Conservation (phyloP, 2,888 invertebrate genomes). For the Hyposoter dolosus region DNA sequence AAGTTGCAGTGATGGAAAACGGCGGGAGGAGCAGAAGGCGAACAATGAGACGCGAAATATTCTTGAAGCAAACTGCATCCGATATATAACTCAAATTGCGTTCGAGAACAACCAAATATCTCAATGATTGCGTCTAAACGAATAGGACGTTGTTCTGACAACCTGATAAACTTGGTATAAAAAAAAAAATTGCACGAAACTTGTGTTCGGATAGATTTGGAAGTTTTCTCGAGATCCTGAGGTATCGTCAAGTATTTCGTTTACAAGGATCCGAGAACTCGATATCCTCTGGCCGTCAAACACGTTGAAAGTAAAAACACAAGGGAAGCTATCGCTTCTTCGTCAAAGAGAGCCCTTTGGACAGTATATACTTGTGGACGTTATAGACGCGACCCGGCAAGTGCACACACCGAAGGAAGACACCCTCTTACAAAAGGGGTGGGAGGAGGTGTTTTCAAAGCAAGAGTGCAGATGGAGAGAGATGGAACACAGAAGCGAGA, state of each 20-base stretch:
- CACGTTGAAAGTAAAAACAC: constrained; percentile 40
- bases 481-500: constrained; percentile 37
- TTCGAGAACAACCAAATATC: background rate
- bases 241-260: background rate
- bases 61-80: background rate
- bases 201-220: background rate
- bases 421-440: constrained; percentile 31
- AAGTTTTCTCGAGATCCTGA: background rate
- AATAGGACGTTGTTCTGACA: background rate
- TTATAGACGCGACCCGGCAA: constrained; percentile 20
- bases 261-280: constrained; percentile 1
- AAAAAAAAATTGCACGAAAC: background rate
- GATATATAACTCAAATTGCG: background rate
- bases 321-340: constrained; percentile 1
- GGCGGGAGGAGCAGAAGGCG: background rate
- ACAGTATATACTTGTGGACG: constrained; percentile 14
- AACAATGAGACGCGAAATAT: background rate
- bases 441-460: constrained; percentile 57
- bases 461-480: constrained; percentile 44
- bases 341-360: constrained; percentile 3
- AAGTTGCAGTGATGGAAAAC: background rate
- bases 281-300: constrained; percentile 11
- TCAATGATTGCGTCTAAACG: background rate
- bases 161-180: background rate
- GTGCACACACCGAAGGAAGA: constrained; percentile 39